phyloP scores from a whole-genome alignment of 2,888 invertebrate genomes.

The Gymnosoma rotundatum region DNA sequence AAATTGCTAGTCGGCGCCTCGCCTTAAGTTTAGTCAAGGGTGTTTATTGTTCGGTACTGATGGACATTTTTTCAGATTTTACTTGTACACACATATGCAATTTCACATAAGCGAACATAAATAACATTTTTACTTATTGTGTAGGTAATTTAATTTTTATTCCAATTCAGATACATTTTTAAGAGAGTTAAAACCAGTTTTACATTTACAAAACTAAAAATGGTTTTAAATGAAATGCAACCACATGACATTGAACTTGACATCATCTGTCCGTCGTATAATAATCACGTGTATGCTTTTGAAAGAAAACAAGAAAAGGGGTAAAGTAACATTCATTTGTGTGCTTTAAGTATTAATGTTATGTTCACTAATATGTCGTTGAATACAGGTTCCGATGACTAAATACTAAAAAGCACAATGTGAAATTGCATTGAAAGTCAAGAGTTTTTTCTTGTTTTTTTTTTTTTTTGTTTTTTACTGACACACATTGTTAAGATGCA shows the following conservation, averaged over 20 bases:
- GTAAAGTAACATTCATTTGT: conserved; percentile 32
- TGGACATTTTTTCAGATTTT: too few species aligned
- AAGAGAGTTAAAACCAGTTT: conserved; percentile 54
- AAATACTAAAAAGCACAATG: background rate
- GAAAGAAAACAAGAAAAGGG: conserved; percentile 12
- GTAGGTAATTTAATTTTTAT: background rate
- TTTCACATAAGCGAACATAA: too few species aligned
- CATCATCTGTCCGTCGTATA: conserved; percentile 36
- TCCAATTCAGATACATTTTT: background rate
- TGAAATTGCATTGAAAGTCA: conserved; percentile 38
- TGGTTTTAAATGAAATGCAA: conserved; percentile 46
- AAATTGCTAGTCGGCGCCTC: too few species aligned
- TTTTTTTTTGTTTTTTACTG: conserved; percentile 27
- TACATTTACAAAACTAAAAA: background rate
- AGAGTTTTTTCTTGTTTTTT: background rate
- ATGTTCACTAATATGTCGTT: conserved; percentile 18
- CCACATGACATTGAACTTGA: conserved; percentile 68
- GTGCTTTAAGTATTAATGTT: conserved; percentile 10
- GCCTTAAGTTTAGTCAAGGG: too few species aligned
- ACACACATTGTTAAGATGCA: conserved; percentile 36
- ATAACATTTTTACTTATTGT: background rate
- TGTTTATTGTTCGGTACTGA: too few species aligned
- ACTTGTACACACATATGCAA: too few species aligned
- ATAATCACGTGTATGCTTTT: conserved; percentile 54
- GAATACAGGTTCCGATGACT: conserved; percentile 48